Conservation (phyloP, 1,140 invertebrate genomes). For the Tribolium madens region DNA sequence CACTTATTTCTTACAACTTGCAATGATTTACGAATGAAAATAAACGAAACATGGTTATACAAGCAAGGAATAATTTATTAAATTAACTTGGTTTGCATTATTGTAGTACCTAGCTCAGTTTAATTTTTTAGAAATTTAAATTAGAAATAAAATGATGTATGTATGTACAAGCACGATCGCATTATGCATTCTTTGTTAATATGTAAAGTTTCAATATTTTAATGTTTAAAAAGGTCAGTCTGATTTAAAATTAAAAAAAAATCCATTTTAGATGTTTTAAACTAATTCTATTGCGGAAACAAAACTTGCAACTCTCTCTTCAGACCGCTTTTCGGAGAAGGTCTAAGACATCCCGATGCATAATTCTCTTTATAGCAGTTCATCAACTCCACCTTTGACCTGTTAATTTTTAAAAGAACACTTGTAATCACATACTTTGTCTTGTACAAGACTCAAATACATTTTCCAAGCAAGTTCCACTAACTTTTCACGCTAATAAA, state of each 20-base stretch:
- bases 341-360: not conserved
- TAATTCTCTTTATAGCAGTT: constrained; percentile 16
- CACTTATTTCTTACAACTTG: not conserved
- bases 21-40: not conserved
- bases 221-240: too few relatives aligned
- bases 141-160: too few relatives aligned
- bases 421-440: not conserved
- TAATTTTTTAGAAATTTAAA: too few relatives aligned
- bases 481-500: not conserved
- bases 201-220: too few relatives aligned
- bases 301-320: not conserved
- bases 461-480: not conserved
- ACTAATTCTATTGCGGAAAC: too few relatives aligned
- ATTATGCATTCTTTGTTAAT: too few relatives aligned
- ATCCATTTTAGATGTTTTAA: too few relatives aligned
- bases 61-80: not conserved
- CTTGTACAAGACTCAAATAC: not conserved
- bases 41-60: not conserved
- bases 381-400: constrained; percentile 26
- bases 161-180: too few relatives aligned
- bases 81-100: not conserved
- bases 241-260: too few relatives aligned
- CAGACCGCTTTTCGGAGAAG: not conserved
- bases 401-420: constrained; percentile 19
- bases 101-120: not conserved